Conservation (phyloP, 2,113 vertebrate species). For the Cephalopterus ornatus region DNA sequence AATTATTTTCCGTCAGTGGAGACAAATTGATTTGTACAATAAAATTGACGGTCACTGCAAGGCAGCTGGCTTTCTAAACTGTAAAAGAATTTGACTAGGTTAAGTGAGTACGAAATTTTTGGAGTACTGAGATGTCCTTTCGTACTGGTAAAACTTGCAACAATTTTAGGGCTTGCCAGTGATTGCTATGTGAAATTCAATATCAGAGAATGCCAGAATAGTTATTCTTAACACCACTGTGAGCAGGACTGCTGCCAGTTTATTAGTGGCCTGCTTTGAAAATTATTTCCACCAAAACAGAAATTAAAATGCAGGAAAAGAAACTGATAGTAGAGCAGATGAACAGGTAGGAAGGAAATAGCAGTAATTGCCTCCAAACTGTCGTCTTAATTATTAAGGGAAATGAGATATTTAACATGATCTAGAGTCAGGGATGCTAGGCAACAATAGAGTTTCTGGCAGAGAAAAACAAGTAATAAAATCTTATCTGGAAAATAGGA, state of each 20-base stretch:
- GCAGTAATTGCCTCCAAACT: not conserved
- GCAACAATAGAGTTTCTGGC: not conserved
- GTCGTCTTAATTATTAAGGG: not conserved
- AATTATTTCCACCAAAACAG: not conserved
- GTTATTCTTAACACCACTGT: not conserved
- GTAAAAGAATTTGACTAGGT: slow-evolving; percentile 68
- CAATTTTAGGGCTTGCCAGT: not conserved
- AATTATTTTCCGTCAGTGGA: slow-evolving; percentile 96
- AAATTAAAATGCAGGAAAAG: not conserved
- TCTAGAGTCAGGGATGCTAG: not conserved
- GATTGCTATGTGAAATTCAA: not conserved
- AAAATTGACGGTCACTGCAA: slow-evolving; percentile 74
- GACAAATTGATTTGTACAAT: slow-evolving; percentile 91
- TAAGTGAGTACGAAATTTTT: slow-evolving; percentile 42
- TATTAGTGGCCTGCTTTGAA: not conserved
- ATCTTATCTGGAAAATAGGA: not conserved
- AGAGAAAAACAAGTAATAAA: not conserved
- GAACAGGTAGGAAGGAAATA: not conserved
- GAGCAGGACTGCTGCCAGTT: not conserved
- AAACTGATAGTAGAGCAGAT: not conserved
- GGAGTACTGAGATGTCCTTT: not conserved
- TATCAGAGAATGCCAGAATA: not conserved
- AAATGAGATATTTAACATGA: slow-evolving; percentile 3
- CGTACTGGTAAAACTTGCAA: not conserved
- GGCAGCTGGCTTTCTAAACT: slow-evolving; percentile 64